A percentile compares a stretch with the other conserved stretches of the same genome.
Evolutionary conservation across 2,797 vertebrate species (phyloP).

Genomic region (Hemibagrus guttatus): DNA sequence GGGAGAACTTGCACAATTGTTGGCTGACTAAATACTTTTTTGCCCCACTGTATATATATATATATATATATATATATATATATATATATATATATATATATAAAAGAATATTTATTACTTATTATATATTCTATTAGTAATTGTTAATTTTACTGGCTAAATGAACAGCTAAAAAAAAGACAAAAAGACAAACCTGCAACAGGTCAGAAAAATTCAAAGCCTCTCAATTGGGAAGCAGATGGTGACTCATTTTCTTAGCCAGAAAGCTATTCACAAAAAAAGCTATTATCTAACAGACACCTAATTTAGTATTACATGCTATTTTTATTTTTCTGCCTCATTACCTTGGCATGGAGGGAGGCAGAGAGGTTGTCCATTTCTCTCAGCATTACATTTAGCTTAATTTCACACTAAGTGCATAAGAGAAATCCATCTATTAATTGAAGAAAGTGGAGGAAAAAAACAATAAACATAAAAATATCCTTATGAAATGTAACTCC

Average conservation of each 20-base stretch:
- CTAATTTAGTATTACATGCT: not conserved
- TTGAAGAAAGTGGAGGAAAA: not conserved
- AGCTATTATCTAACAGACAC: not conserved
- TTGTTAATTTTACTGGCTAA: too few relatives aligned
- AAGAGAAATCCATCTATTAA: not conserved
- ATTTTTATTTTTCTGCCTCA: not conserved
- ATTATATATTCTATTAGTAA: too few relatives aligned
- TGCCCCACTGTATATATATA: too few relatives aligned
- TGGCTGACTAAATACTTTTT: too few relatives aligned
- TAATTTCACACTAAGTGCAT: not conserved
- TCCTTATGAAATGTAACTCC: not conserved
- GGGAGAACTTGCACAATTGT: too few relatives aligned
- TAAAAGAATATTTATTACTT: too few relatives aligned
- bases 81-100: too few relatives aligned
- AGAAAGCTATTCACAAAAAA: constrained; percentile 3
- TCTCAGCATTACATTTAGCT: not conserved
- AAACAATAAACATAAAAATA: not conserved
- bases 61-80: too few relatives aligned
- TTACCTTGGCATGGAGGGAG: not conserved
- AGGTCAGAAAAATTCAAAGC: constrained; percentile 5
- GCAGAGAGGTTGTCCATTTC: not conserved
- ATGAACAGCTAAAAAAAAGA: not conserved
- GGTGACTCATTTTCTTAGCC: not conserved
- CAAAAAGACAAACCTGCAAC: not conserved
- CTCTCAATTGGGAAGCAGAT: not conserved